These are phyloP conservation scores for Contarinia nasturtii DNA, from an alignment of 1,140 invertebrate species.

Conservation along the genomic window DNA sequence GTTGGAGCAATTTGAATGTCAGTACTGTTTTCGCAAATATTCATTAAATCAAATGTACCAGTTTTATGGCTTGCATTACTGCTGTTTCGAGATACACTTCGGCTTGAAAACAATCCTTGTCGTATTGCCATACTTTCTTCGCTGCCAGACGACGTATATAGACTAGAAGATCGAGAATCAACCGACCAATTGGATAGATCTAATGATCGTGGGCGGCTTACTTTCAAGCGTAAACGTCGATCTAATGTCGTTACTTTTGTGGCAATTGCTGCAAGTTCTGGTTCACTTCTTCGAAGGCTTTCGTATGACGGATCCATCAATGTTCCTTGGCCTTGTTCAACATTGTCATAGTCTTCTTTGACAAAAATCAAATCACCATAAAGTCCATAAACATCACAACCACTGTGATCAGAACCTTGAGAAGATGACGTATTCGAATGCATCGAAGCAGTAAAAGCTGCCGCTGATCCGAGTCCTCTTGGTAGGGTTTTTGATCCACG, in stretches of 20 bases:
- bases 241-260: conserved; percentile 62
- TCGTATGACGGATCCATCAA: conserved; percentile 48
- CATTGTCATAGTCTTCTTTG: conserved; percentile 53
- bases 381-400: conserved; percentile 72
- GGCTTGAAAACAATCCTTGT: conserved; percentile 25
- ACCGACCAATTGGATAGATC: conserved; percentile 78
- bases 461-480: conserved; percentile 33
- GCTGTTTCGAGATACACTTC: conserved; percentile 46
- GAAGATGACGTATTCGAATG: conserved; percentile 33
- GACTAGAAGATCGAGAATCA: conserved; percentile 61
- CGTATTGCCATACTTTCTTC: conserved; percentile 58
- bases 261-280: conserved; percentile 61
- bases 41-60: conserved; percentile 25
- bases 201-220: conserved; percentile 54
- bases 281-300: conserved; percentile 54
- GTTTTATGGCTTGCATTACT: conserved; percentile 44
- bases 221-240: conserved; percentile 56
- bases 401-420: conserved; percentile 35
- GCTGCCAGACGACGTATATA: conserved; percentile 61
- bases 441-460: conserved; percentile 27
- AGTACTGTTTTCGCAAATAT: conserved; percentile 22
- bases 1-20: conserved; percentile 7
- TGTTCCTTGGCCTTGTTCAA: conserved; percentile 44
- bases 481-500: conserved; percentile 61
- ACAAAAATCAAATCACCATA: conserved; percentile 81